Evolutionary conservation across 2,113 vertebrate species (phyloP), one percentile per base, ranked within the genome.

Genomic region (Datnioides undecimradiatus): DNA sequence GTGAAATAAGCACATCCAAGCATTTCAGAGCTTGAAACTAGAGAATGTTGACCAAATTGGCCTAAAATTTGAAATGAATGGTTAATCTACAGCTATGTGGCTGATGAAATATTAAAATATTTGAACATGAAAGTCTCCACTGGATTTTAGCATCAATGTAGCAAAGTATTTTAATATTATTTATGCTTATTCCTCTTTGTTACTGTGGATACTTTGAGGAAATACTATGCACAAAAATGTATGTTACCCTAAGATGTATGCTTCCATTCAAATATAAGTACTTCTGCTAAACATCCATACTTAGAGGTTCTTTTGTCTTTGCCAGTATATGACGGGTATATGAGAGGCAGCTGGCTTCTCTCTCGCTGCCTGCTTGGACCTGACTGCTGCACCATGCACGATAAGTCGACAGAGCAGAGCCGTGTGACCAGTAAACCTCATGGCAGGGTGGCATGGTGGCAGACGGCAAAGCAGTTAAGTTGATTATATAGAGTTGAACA

Each of bases 401-500:
- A 79, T 81, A 85, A 90, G 81, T 81, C 11, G 51, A 62, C 29
- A 17, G 65, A 72, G 62, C 10, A 1, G 19, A 29, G 84, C 72
- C 73, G 67, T 85, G 82, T 83, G 87, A 87, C 87, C 82, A 21
- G 67, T 66, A 64, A 88, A 81, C 83, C 85, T 85, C 79, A 78
- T 63, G 80, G 81, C 88, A 72, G 82, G 67, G 80, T 36, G 16
- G 48, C 69, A 1, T 6, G 14, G 76, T 46, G 88, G 85, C 88
- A 87, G 88, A 89, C 77, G 76, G 83, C 76, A 74, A 67, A 86
- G 80, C 55, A 33, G 41, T 85, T 92, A 88, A 84, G 77, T 87
- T 88, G 85, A 91, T 93, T 92, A 89, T 80, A 84, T 83, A 66
- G 86, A 90, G 86, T 82, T 84, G 81, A 76, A 68, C 80, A 67